A percentile compares a stretch with the other conserved stretches of the same genome.
These are phyloP conservation scores for Philhelius pedissequus DNA, from an alignment of 2,888 invertebrate genomes.

Conservation along the genomic window DNA sequence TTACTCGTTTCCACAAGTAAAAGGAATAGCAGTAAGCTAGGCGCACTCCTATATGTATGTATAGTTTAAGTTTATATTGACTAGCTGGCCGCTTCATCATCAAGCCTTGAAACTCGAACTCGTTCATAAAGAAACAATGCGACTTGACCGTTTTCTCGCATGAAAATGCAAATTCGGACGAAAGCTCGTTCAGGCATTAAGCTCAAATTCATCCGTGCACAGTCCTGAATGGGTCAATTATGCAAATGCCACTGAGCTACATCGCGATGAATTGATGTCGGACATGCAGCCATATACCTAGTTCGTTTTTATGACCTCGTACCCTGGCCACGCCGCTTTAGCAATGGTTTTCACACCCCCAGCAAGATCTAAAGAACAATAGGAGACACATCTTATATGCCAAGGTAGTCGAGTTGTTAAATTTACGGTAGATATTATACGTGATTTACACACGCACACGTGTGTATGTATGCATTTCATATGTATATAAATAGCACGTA, in stretches of 20 bases:
- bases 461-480: too few relatives aligned
- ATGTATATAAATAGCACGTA: not conserved
- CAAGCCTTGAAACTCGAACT: slow-evolving; percentile 43
- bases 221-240: slow-evolving; percentile 77
- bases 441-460: slow-evolving; percentile 51
- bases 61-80: too few relatives aligned
- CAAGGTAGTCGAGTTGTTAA: slow-evolving; percentile 48
- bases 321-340: slow-evolving; percentile 21
- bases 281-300: slow-evolving; percentile 73
- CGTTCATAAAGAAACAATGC: not conserved
- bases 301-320: slow-evolving; percentile 67
- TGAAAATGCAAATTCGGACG: slow-evolving; percentile 68
- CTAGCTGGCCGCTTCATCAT: not conserved
- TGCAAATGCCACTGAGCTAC: slow-evolving; percentile 73
- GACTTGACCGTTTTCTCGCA: not conserved
- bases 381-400: slow-evolving; percentile 19
- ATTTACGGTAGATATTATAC: slow-evolving; percentile 55
- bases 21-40: too few relatives aligned
- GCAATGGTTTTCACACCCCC: not conserved
- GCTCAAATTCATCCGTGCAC: slow-evolving; percentile 75
- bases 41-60: too few relatives aligned
- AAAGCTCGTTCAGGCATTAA: slow-evolving; percentile 77
- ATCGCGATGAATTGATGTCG: slow-evolving; percentile 71
- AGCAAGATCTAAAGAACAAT: not conserved
- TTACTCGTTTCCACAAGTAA: slow-evolving; percentile 37